Evolutionary conservation across 2,888 invertebrate genomes (phyloP).

Genomic region (Charanyca ferruginea): DNA sequence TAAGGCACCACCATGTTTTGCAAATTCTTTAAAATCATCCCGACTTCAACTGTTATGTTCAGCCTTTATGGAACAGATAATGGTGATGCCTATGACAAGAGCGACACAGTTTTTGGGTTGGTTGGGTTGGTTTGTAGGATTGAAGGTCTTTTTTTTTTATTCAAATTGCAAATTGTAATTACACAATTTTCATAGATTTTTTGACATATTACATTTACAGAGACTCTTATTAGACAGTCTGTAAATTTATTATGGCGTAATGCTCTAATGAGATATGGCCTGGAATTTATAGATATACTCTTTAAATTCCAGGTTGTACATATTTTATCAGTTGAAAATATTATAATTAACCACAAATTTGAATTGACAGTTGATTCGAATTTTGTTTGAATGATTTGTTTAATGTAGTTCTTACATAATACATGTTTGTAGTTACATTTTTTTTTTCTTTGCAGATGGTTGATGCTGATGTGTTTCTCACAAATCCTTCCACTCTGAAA

Average conservation of each 20-base stretch:
- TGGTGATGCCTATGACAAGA: no score
- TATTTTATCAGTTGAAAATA: background rate
- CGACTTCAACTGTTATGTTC: no score
- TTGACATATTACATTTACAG: no score
- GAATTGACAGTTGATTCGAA: background rate
- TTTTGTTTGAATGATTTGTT: background rate
- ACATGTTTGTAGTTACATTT: background rate
- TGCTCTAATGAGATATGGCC: conserved; percentile 1
- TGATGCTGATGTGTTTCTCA: conserved; percentile 96
- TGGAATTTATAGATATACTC: background rate
- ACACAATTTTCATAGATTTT: no score
- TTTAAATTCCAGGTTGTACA: background rate
- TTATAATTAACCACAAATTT: background rate
- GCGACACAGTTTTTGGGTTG: no score
- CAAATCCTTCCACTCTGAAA: conserved; percentile 92
- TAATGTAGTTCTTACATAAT: background rate
- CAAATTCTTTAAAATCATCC: no score
- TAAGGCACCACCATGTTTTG: no score
- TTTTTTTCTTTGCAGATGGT: conserved; percentile 92
- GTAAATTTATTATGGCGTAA: background rate
- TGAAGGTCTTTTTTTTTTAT: no score
- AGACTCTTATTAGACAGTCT: no score
- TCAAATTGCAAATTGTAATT: no score
- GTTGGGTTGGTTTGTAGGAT: no score
- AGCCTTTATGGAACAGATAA: no score